A percentile compares a stretch with the other conserved stretches of the same genome.
These are phyloP conservation scores for Heterodera filipjevi DNA, from an alignment of 2,888 invertebrate species.

Conservation along the genomic window DNA sequence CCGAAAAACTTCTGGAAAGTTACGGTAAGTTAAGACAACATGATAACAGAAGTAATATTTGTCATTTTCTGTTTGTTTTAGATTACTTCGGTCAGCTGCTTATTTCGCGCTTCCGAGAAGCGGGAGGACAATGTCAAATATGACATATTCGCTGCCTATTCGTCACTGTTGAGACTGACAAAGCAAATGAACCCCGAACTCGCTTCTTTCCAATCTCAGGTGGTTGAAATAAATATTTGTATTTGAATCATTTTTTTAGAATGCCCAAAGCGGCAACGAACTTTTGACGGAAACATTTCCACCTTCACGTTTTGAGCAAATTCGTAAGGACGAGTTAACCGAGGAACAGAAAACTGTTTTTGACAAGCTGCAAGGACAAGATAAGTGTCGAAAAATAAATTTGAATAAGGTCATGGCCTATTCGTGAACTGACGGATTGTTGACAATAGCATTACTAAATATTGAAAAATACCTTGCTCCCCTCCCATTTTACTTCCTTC, in stretches of 20 bases:
- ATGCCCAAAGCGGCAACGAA: constrained; percentile 9
- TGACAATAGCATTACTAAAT: not conserved
- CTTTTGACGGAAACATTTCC: constrained; percentile 2
- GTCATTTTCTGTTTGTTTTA: constrained; percentile 72
- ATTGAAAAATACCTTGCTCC: not conserved
- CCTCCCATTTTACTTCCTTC: constrained; percentile 29
- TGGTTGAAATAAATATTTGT: not conserved
- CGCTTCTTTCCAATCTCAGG: constrained; percentile 23
- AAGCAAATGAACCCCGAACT: constrained; percentile 70
- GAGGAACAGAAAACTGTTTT: constrained; percentile 35
- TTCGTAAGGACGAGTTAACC: constrained; percentile 32
- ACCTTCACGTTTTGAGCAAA: constrained; percentile 12
- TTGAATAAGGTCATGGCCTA: not conserved
- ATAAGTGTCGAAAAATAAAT: not conserved
- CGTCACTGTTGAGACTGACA: constrained; percentile 87
- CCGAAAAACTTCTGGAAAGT: constrained; percentile 74
- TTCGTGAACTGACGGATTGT: not conserved
- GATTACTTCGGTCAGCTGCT: constrained; percentile 83
- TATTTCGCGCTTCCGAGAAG: constrained; percentile 76
- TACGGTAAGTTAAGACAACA: constrained; percentile 14
- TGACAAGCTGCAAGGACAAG: constrained; percentile 68
- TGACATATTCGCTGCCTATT: constrained; percentile 91
- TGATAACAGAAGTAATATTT: not conserved
- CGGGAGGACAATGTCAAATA: constrained; percentile 90
- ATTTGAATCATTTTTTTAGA: constrained; percentile 14